phyloP scores from a whole-genome alignment of 1,140 invertebrate genomes.

The Lepidurus arcticus region DNA sequence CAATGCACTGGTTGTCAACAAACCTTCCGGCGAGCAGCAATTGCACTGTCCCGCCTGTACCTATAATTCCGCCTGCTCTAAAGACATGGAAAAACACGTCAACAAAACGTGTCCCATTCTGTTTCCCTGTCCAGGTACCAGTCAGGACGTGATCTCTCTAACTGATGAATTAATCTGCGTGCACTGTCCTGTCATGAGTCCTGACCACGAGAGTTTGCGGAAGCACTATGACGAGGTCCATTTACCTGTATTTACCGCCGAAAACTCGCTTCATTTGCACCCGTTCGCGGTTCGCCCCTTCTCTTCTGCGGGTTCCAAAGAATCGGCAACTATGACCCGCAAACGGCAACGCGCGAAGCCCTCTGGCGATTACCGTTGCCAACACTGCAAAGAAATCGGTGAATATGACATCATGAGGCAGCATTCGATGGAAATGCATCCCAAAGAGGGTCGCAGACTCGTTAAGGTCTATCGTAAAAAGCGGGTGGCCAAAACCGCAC shows the following conservation, averaged over 20 bases:
- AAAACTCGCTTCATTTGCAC: neutral
- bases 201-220: neutral
- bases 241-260: neutral
- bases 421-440: slow-evolving; percentile 22
- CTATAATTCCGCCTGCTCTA: neutral
- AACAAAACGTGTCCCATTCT: neutral
- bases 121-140: neutral
- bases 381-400: slow-evolving; percentile 26
- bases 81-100: slow-evolving; percentile 8
- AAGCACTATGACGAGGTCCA: slow-evolving; percentile 21
- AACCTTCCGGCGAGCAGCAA: neutral
- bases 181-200: neutral
- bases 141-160: neutral
- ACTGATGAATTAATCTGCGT: neutral
- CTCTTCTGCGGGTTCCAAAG: neutral
- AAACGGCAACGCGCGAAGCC: neutral
- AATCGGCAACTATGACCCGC: neutral
- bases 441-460: neutral
- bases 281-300: neutral
- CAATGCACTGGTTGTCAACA: neutral
- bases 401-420: slow-evolving; percentile 24
- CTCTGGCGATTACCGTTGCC: slow-evolving; percentile 27
- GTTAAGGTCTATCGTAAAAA: neutral
- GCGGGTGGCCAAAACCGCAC: neutral
- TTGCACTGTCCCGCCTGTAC: neutral